Evolutionary conservation across 2,888 invertebrate genomes (phyloP).

Genomic region (Falcaria lacertinaria): DNA sequence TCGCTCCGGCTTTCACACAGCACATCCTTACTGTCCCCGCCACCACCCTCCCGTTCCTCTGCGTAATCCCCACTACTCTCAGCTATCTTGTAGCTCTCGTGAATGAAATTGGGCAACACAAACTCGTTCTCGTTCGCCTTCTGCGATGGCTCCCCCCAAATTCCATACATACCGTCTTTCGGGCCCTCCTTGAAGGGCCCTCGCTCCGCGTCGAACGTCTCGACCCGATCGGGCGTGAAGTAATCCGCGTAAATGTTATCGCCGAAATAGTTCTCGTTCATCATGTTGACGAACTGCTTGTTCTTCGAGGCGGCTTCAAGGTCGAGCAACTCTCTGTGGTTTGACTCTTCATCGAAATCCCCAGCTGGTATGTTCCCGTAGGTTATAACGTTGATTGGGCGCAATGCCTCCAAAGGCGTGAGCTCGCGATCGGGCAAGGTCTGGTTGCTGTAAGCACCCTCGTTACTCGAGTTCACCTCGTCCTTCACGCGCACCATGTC

Average conservation of each 20-base stretch:
- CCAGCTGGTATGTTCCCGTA: constrained; percentile 56
- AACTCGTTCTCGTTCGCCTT: constrained; percentile 64
- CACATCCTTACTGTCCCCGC: constrained; percentile 62
- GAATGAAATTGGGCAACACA: constrained; percentile 68
- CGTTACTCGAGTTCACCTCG: constrained; percentile 60
- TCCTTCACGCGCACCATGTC: constrained; percentile 58
- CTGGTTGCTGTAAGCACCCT: constrained; percentile 52
- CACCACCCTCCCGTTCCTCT: constrained; percentile 43
- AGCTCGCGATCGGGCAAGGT: constrained; percentile 38
- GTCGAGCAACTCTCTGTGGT: constrained; percentile 60
- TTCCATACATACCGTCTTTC: constrained; percentile 48
- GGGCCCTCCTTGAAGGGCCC: constrained; percentile 47
- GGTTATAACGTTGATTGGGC: constrained; percentile 65
- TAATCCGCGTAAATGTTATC: constrained; percentile 73
- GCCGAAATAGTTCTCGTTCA: constrained; percentile 72
- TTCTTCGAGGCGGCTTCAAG: constrained; percentile 63
- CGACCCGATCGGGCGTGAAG: constrained; percentile 65
- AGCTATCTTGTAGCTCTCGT: constrained; percentile 69
- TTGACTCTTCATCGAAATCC: constrained; percentile 64
- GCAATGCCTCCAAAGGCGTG: constrained; percentile 50
- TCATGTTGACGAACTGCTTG: constrained; percentile 71
- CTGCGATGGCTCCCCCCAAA: constrained; percentile 67
- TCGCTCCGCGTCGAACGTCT: constrained; percentile 56
- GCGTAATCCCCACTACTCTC: constrained; percentile 56
- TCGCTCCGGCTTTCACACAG: constrained; percentile 57